Conservation (phyloP, 2,113 vertebrate species). For the Zapus hudsonius region DNA sequence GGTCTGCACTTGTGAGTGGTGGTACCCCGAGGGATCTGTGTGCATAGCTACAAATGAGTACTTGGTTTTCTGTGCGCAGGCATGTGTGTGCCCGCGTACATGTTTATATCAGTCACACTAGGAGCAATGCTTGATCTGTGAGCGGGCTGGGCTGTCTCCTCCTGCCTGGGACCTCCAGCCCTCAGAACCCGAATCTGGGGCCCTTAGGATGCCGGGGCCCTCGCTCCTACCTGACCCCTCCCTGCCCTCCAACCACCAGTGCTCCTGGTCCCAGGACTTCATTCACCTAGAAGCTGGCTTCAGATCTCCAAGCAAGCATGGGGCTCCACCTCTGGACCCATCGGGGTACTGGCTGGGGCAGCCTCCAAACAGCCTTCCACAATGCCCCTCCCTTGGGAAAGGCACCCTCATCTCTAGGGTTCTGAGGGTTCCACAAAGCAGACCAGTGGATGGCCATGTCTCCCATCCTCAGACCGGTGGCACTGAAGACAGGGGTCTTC, state of each 20-base stretch:
- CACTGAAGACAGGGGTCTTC: neutral
- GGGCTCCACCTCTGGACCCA: too few relatives aligned
- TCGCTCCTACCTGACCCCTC: neutral
- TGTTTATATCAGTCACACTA: neutral
- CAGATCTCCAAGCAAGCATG: neutral
- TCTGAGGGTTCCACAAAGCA: neutral
- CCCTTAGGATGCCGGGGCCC: neutral
- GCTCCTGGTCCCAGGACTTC: neutral
- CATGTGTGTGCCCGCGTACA: neutral
- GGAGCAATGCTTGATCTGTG: neutral
- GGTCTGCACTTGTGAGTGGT: neutral
- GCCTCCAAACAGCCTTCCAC: neutral
- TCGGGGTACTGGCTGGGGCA: accelerated
- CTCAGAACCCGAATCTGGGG: neutral
- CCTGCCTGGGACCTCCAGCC: neutral
- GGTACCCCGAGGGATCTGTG: neutral
- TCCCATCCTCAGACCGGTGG: neutral
- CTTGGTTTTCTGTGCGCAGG: neutral
- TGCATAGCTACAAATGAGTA: neutral
- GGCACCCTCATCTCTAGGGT: neutral
- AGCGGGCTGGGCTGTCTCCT: neutral
- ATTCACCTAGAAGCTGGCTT: too few relatives aligned
- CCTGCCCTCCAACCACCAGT: neutral
- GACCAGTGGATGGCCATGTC: neutral
- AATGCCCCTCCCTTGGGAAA: neutral